phyloP scores from a whole-genome alignment of 2,888 invertebrate species.

The Agrilus mali region DNA sequence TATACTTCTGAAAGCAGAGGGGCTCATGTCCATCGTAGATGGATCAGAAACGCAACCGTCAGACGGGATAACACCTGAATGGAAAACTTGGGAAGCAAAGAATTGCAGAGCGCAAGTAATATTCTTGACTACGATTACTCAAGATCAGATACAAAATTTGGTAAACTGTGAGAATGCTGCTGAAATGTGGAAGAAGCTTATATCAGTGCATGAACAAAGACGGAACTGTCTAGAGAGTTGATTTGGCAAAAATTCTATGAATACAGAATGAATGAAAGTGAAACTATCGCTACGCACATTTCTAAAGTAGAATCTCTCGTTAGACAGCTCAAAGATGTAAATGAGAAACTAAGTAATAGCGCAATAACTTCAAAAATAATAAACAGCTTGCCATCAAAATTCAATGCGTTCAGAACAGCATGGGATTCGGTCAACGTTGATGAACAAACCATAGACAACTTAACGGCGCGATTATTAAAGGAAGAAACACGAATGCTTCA shows the following conservation, averaged over 20 bases:
- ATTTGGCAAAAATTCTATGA: constrained; percentile 23
- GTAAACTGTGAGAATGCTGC: constrained; percentile 16
- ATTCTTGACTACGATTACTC: constrained; percentile 5
- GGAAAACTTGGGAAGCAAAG: constrained; percentile 5
- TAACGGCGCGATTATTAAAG: constrained; percentile 3
- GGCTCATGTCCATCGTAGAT: constrained; percentile 5
- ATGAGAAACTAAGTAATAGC: constrained; percentile 17
- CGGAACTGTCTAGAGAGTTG: constrained; percentile 15
- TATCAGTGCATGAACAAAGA: constrained; percentile 17
- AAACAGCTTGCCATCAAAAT: constrained; percentile 18
- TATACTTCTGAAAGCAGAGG: constrained; percentile 8
- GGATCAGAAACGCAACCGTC: constrained; percentile 4
- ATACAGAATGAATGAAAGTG: constrained; percentile 13
- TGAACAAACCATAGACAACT: constrained; percentile 10
- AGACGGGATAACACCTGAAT: neutral
- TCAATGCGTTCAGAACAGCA: constrained; percentile 21
- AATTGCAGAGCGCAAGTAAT: constrained; percentile 9
- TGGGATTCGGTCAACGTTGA: constrained; percentile 11
- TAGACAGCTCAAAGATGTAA: constrained; percentile 13
- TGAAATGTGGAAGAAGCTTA: constrained; percentile 20
- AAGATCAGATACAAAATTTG: constrained; percentile 6
- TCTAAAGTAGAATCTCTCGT: constrained; percentile 11
- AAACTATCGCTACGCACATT: constrained; percentile 16
- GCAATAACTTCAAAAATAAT: constrained; percentile 19
- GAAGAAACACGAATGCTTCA: too few species aligned